Percentiles rank a stretch among this genome's conserved stretches.
Conservation (phyloP, 1,140 invertebrate species). For the Thalassaphorura encarpata region DNA sequence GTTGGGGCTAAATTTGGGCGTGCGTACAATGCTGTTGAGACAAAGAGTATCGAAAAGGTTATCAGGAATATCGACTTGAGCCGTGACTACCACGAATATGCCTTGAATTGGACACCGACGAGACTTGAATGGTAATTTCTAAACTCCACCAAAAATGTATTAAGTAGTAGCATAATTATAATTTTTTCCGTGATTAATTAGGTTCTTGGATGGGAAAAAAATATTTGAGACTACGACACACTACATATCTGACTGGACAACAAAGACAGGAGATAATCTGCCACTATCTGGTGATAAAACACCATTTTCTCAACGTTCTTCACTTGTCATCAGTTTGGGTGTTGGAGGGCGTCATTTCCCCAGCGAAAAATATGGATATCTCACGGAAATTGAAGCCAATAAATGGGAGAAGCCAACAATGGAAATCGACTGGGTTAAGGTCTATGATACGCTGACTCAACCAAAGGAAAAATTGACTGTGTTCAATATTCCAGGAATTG, state of each 20-base stretch:
- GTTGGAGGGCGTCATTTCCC: conserved; percentile 2
- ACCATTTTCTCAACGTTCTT: background rate
- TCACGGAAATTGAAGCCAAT: background rate
- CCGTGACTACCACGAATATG: conserved; percentile 27
- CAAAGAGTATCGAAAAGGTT: conserved; percentile 16
- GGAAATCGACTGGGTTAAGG: conserved; percentile 27
- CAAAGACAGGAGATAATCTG: background rate
- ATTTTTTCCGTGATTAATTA: background rate
- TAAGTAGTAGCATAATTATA: background rate
- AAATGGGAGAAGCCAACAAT: conserved; percentile 25
- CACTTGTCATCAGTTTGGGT: background rate
- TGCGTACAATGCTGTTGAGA: conserved; percentile 1
- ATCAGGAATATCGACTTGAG: conserved; percentile 20
- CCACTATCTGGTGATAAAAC: background rate
- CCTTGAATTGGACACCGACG: conserved; percentile 19
- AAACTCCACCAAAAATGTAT: too few species aligned
- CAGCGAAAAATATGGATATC: background rate
- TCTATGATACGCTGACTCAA: conserved; percentile 7
- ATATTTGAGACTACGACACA: conserved; percentile 2
- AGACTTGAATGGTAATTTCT: conserved; percentile 20
- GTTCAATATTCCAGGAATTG: conserved; percentile 2
- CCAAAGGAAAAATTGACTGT: background rate
- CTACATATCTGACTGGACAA: conserved; percentile 13
- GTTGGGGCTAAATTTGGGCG: conserved; percentile 16
- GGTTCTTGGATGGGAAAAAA: conserved; percentile 4